Conservation (phyloP, 1,140 invertebrate genomes). For the Batillaria attramentaria region DNA sequence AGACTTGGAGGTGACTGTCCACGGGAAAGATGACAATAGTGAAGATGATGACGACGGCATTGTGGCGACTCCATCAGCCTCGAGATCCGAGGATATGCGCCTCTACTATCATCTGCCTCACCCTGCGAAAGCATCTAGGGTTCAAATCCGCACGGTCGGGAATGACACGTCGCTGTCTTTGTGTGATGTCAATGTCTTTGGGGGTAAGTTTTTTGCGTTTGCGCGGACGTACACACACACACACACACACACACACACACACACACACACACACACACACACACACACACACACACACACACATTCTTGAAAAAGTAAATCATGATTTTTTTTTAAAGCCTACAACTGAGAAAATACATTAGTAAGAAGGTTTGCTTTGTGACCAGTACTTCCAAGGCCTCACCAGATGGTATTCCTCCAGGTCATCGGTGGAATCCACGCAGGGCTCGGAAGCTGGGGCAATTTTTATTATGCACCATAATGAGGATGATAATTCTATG, state of each 20-base stretch:
- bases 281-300: slow-evolving; percentile 6
- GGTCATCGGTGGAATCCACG: too few relatives aligned
- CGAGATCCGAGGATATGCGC: not conserved
- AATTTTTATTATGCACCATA: too few relatives aligned
- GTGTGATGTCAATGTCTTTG: not conserved
- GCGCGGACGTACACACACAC: slow-evolving; percentile 14
- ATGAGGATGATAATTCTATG: too few relatives aligned
- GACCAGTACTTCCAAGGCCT: too few relatives aligned
- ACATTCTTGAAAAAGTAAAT: not conserved
- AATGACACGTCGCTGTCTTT: not conserved
- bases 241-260: slow-evolving; percentile 25
- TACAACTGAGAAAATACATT: too few relatives aligned
- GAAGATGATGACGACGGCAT: too few relatives aligned
- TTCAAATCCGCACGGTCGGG: not conserved
- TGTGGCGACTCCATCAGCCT: not conserved
- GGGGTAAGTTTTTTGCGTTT: not conserved
- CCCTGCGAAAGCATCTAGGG: not conserved
- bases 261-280: slow-evolving; percentile 20
- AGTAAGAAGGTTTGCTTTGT: too few relatives aligned
- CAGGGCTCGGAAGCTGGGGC: too few relatives aligned
- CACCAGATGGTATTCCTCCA: too few relatives aligned
- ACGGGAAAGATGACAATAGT: not conserved
- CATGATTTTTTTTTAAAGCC: not conserved
- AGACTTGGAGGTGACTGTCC: not conserved
- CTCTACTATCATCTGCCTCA: not conserved